Evolutionary conservation across 2,797 vertebrate species (phyloP), one percentile per base, ranked within the genome.

Genomic region (Rhynchonycteris naso): DNA sequence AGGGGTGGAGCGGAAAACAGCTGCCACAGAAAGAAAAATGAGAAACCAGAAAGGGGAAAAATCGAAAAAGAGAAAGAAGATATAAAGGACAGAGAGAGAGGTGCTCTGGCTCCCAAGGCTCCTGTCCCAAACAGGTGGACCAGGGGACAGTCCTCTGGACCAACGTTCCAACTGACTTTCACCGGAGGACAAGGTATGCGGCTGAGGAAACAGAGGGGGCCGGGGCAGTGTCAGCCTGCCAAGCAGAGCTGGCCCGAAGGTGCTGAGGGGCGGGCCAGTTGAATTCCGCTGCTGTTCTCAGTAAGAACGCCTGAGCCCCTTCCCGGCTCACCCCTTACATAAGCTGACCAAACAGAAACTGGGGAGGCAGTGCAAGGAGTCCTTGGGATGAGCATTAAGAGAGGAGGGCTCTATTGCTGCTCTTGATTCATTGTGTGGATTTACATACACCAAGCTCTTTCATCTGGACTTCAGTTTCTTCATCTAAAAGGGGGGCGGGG

Each of bases 171-270:
- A 24, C 81, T 76, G 92, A 85, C 65, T 61, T 65, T 92, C 56
- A 33, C 28, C 90, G 33, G 91, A 94, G 69, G 59, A 93, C 65
- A 54, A 95, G 96, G 95, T 96, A 97, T 18, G 96, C 90, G 78
- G 47, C 66, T 10, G 54, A 87, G 80, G 71, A 87, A 78, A 19
- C 43, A 50, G 24, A 80, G 24, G 76, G 88, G 63, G 24, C 47
- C 22, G 19, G 38, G n/a, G 47, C 21, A 33, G 22, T 13, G 33
- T 76, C 68, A 30, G 56, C 21, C 50, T 35, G 35, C 43, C 52
- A 14, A 56, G 56, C 10, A 16, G 52, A 43, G 71, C 61, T 38
- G 54, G n/a, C 21, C 79, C 47, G 28, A 35, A 10, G 76, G 19
- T 68, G 5, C 47, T n/a, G 76, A 74, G 56, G 71, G 76, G n/a